Conservation (phyloP, 2,113 vertebrate genomes). For the Mohoua ochrocephala region DNA sequence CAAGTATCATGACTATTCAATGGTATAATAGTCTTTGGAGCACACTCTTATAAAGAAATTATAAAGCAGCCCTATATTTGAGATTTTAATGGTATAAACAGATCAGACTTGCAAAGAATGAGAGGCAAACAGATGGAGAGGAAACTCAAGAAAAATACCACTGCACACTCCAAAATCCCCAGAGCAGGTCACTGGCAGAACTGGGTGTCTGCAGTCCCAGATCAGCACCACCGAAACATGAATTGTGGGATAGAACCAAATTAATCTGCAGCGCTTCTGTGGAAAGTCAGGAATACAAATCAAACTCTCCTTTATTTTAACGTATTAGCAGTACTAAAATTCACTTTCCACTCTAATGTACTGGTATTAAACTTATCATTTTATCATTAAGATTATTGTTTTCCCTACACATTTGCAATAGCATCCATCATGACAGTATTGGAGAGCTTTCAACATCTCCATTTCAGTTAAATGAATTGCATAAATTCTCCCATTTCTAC, state of each 20-base stretch:
- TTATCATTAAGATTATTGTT: slow-evolving; percentile 42
- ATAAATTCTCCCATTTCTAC: slow-evolving; percentile 12
- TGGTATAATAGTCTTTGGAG: background rate
- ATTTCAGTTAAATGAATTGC: slow-evolving; percentile 18
- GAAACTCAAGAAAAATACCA: background rate
- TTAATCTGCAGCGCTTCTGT: background rate
- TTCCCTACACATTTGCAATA: slow-evolving; percentile 4
- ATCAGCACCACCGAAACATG: background rate
- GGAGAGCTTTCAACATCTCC: slow-evolving; percentile 23
- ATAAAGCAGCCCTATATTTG: background rate
- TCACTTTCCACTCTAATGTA: background rate
- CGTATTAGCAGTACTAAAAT: background rate
- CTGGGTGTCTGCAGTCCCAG: background rate
- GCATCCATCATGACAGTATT: slow-evolving; percentile 1
- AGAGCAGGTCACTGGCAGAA: background rate
- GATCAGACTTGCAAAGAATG: background rate
- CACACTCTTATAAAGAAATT: background rate
- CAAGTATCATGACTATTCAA: background rate
- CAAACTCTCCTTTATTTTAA: slow-evolving; percentile 3
- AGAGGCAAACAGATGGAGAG: background rate
- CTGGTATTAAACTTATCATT: slow-evolving; percentile 13
- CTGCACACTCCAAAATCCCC: background rate
- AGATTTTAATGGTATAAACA: slow-evolving; percentile 15
- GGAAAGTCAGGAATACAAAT: background rate
- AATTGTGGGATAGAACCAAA: background rate